Base-by-base conservation (phyloP, 2,888 invertebrate species). In the Pimpla rufipes region DNA sequence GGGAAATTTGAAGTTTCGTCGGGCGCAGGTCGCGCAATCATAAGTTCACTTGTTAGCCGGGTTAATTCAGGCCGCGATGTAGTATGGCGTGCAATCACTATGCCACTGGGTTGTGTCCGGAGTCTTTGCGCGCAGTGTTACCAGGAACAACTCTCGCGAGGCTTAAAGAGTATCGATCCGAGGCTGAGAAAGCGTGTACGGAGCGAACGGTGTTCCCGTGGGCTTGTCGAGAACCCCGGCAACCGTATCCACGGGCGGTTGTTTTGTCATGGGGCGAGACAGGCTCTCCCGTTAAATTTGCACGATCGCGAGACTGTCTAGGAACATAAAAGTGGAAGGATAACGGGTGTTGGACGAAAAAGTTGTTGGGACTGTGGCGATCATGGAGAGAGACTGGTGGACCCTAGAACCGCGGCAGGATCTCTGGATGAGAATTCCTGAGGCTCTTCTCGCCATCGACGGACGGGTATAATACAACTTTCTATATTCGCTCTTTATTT, bases 391-490 rank as follows among this genome's bases (percentile, higher is more conserved):
- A 84, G 91, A 92, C 84, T 93, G 93, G 93, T 93, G 93, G 93
- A 88, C 88, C 62, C 88, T 93, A 35, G 88, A 89, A 50, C 90
- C 90, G 35, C 88, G 89, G 75, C 87, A 87, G 73, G 85, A 89
- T 59, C 87, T 85, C 6, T 86, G 90, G 70, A 86, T 90, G 13
- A 87, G 86, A 67, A 91, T 95, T 47, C 95, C 96, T 0, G 96
- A 96, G 84, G 94, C 95, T 88, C 93, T 96, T 84, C 94, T 95
- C 2, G 94, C 95, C 55, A 87, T 94, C 75, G 95, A 96, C 88
- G 95, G 96, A 87, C 91, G 95, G 95, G 96, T 96, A 93, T 86
- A 94, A 93, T 62, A 74, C n/a, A 62, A 3, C 29, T 2, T 29
- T 29, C 5, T 29, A 29, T 29, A 47, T 11, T n/a, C n/a, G 2